Evolutionary conservation across 1,140 invertebrate species (phyloP).

Genomic region (Ceratina australensis): DNA sequence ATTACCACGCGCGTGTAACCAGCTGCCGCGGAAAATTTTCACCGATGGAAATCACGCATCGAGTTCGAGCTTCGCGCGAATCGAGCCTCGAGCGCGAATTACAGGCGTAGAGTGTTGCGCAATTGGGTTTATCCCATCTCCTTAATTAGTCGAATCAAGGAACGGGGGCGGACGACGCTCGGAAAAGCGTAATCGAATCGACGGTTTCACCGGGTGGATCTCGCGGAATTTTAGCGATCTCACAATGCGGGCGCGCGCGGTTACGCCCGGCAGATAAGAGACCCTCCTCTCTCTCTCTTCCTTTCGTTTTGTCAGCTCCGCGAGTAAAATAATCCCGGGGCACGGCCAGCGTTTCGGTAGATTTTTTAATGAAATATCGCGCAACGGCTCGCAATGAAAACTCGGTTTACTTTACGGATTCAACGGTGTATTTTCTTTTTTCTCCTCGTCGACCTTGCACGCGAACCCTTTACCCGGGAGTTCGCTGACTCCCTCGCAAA

Average conservation of each 20-base stretch:
- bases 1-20: too few species aligned
- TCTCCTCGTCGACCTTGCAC: constrained; percentile 6
- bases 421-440: too few species aligned
- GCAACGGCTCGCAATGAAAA: not conserved
- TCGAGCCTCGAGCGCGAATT: not conserved
- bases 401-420: not conserved
- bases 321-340: not conserved
- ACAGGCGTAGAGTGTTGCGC: too few species aligned
- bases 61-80: not conserved
- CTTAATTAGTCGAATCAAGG: not conserved
- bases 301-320: too few species aligned
- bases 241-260: too few species aligned
- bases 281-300: too few species aligned
- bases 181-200: constrained; percentile 18
- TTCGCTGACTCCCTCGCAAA: not conserved
- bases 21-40: not conserved
- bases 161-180: too few species aligned
- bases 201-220: too few species aligned
- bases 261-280: not conserved
- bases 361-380: not conserved
- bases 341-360: not conserved
- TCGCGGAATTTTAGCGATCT: too few species aligned
- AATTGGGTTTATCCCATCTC: not conserved
- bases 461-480: not conserved
- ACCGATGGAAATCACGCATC: not conserved